Base-by-base conservation (phyloP, 1,140 invertebrate genomes). In the Drosophila littoralis region DNA sequence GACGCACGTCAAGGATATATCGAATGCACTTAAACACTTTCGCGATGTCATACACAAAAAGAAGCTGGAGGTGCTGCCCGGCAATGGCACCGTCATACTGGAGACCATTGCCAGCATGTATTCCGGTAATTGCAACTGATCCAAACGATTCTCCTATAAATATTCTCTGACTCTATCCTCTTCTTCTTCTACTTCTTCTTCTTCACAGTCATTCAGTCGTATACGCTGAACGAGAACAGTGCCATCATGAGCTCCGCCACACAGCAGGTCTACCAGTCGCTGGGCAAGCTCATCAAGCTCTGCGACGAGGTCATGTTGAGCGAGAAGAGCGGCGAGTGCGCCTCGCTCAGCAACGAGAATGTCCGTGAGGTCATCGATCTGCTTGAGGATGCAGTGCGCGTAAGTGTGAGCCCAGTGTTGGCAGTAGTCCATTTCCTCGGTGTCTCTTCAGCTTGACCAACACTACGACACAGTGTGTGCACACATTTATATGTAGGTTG, bases 61-160 rank as follows among this genome's bases (percentile, higher is more conserved):
- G 90, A 98, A 97, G 93, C 93, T 98, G 71, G 97, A 98, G 93
- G 97, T 98, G 94, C 93, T 98, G 67, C 97, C 97, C 0, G 97
- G 97, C 42, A 98, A 98, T 92, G 97, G 97, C 58, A 98, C 97
- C 12, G 96, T 98, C 79, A 96, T 98, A 66, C 94, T 99, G 76
- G 98, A 99, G 92, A 97, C 96, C 13, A 96, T 98, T 71, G 96
- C 97, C 84, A 96, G 96, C 75, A 97, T 98, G 92, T 97, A 97
- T 92, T 95, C 96, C 91, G 94, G 94, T 94, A 90, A 54, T 63
- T 17, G 1, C 17, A 17, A 17, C 17, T 28, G 22, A 28, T 5
- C 22, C 22, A 5, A 28, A 5, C 22, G 22, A 28, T 28, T 28
- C 5, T 5, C 5, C 22, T 3, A 28, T 5, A 5, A 28, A 28